Percentiles rank a stretch among this genome's conserved stretches.
phyloP scores from a whole-genome alignment of 2,797 vertebrate genomes.

The Natrix natrix region DNA sequence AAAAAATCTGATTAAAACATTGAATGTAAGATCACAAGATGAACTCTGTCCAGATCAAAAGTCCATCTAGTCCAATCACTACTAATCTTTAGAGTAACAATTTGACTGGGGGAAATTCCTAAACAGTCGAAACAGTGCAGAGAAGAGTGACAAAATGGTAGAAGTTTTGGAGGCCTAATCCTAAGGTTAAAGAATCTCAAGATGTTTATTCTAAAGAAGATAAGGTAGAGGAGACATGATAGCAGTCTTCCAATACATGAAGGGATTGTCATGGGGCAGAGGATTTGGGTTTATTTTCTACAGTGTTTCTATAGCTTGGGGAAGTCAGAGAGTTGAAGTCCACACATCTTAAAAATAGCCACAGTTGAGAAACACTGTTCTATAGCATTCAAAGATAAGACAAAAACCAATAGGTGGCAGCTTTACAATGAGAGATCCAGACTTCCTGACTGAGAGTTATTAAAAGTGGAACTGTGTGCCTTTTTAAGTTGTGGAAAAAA shows the following conservation, averaged over 20 bases:
- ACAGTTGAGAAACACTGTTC: background rate
- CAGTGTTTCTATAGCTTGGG: background rate
- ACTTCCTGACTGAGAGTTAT: background rate
- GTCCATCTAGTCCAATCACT: background rate
- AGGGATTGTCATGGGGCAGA: background rate
- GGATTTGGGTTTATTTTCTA: background rate
- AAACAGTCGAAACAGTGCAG: background rate
- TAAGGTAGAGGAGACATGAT: background rate
- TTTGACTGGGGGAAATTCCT: background rate
- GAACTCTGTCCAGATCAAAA: background rate
- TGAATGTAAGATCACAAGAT: background rate
- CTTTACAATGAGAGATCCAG: background rate
- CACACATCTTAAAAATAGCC: background rate
- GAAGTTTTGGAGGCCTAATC: background rate
- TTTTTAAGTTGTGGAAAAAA: background rate
- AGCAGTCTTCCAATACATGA: background rate
- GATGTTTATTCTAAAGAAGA: background rate
- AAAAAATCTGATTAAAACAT: background rate
- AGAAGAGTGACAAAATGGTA: background rate
- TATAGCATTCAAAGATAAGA: background rate
- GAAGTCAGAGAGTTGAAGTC: background rate
- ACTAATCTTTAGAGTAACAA: background rate
- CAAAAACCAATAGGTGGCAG: background rate
- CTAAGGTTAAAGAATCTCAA: background rate
- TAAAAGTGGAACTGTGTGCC: background rate